A percentile compares a stretch with the other conserved stretches of the same genome.
Conservation (phyloP, 2,797 vertebrate genomes). For the Octomys mimax region DNA sequence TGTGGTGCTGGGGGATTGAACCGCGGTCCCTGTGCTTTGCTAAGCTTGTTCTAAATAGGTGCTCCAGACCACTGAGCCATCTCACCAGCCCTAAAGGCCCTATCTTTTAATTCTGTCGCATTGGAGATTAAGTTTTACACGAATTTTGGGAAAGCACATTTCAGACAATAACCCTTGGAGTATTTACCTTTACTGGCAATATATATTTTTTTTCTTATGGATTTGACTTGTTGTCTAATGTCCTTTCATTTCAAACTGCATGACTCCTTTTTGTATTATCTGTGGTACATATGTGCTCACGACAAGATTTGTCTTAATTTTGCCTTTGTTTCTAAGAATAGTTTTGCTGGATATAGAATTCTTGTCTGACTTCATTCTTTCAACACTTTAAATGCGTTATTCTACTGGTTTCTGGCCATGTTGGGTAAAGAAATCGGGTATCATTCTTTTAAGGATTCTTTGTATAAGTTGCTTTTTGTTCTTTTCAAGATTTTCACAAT, state of each 20-base stretch:
- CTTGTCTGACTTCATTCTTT: constrained; percentile 23
- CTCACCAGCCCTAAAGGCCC: not conserved
- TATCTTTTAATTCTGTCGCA: not conserved
- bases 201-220: not conserved
- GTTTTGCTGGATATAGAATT: constrained; percentile 43
- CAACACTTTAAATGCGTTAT: constrained; percentile 18
- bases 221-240: constrained; percentile 49
- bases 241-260: constrained; percentile 12
- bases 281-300: not conserved
- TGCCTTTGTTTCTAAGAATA: constrained; percentile 16
- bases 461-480: constrained; percentile 35
- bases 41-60: too few species aligned
- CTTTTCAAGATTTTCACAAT: constrained; percentile 29
- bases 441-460: not conserved
- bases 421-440: constrained; percentile 46
- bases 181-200: not conserved
- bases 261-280: constrained; percentile 14
- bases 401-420: not conserved
- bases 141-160: not conserved
- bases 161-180: not conserved
- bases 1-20: too few species aligned
- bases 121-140: not conserved
- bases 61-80: too few species aligned
- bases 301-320: constrained; percentile 37
- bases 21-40: too few species aligned